Base-by-base conservation (phyloP, 2,113 vertebrate genomes). In the Microcebus jonahi region DNA sequence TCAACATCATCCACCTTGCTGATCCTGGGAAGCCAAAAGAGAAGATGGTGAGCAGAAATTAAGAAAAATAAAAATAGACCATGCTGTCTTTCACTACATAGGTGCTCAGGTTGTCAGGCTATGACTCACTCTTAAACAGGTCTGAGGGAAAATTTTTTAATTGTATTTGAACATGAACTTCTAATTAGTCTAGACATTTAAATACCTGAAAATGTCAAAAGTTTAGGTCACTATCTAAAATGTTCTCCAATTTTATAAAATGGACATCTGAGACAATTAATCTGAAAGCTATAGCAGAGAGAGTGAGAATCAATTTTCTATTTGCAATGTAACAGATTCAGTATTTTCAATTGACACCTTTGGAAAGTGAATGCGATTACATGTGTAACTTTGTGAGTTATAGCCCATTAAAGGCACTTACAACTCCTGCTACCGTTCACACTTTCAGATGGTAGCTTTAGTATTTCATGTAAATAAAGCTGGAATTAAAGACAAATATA, bases 131-230 rank as follows among this genome's bases (percentile, higher is more conserved):
- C 2, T 12, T 20, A 61, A 25, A 34, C 45, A 6, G 31, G 45
- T 5, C 7, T 65, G 29, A 90, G 23, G 14, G 71, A 68, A 14
- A 71, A 86, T 2, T 81, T 90, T 93, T 70, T 27, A 85, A 20
- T 55, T 89, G 0, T 48, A 42, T 79, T 87, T 68, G 39, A 84
- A 93, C 10, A 50, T 45, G 8, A 48, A 29, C 1, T 90, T 85
- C 50, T 81, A 84, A 68, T 83, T 65, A n/a, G 6, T 76, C 8
- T 45, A 57, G 29, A 61, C 6, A 94, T n/a, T 53, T 87, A 75
- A 36, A 80, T 63, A 68, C 36, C 39, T 57, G 39, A 92, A 96
- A 94, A 45, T 79, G 23, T 92, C 9, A 90, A 92, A 70, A 97
- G 63, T 67, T 29, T 71, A 92, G 36, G 20, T 88, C 36, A 59